Evolutionary conservation across 2,888 invertebrate species (phyloP), one percentile per base, ranked within the genome.

Genomic region (Trichopria drosophilae): DNA sequence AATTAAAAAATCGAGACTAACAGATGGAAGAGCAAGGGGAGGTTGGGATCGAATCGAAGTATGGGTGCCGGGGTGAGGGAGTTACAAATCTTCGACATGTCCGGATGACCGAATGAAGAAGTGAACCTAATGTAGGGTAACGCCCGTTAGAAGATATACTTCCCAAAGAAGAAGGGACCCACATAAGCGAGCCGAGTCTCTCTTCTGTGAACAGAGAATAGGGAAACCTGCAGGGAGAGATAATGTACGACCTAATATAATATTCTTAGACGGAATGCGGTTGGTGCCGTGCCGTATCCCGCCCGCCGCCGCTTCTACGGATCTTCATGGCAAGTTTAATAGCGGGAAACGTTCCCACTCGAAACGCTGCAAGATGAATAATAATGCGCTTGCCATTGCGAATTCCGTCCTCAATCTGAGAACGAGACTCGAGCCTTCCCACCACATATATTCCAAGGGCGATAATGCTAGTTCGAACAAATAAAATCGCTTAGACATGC

Each of bases 211-310:
- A n/a, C n/a, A n/a, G n/a, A 36, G 32, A 41, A 29, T 31, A 39
- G 35, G 41, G 50, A 39, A 51, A 26, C 19, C 37, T 32, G 13
- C 15, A 41, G 32, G 48, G 43, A 31, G 46, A 58, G 59, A 63
- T 70, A 67, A 67, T 62, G 60, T 62, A 68, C 61, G 61, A 64
- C 51, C 68, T 66, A 60, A 68, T 68, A 66, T 68, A 68, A 68
- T 69, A 70, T 69, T 71, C 69, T 64, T 62, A 63, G 67, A 64
- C 60, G 58, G 61, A 59, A 63, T 63, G 66, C 41, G 63, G 60
- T 63, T 58, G 49, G 55, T 49, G 39, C 31, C 28, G 31, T 28
- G 13, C 43, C 32, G 32, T 22, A 22, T 31, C 32, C 15, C 41
- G 37, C 39, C 31, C 12, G 31, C 39, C 39, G 34, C 35, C 43